These are phyloP conservation scores for Calameuta pallipes DNA, from an alignment of 2,888 invertebrate genomes.

Conservation along the genomic window DNA sequence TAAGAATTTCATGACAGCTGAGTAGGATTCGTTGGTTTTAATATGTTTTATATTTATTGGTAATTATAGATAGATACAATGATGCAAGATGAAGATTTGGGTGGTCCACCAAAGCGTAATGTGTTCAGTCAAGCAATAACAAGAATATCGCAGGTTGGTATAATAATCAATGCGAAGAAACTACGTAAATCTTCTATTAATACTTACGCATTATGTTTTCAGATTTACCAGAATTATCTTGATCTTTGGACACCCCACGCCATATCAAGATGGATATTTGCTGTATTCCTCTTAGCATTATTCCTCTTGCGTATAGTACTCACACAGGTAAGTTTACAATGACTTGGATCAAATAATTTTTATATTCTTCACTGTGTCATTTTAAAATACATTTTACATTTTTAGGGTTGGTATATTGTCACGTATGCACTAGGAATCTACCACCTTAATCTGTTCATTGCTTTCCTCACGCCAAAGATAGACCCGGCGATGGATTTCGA, in stretches of 20 bases:
- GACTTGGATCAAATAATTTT: not conserved
- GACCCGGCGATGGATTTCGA: slow-evolving; percentile 97
- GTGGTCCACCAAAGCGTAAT: slow-evolving; percentile 72
- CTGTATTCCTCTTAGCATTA: slow-evolving; percentile 75
- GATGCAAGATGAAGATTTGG: slow-evolving; percentile 80
- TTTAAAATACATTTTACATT: slow-evolving; percentile 19
- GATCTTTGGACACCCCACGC: slow-evolving; percentile 89
- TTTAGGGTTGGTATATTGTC: slow-evolving; percentile 99
- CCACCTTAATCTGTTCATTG: slow-evolving; percentile 98
- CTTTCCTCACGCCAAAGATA: slow-evolving; percentile 99
- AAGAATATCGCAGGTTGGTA: slow-evolving; percentile 73
- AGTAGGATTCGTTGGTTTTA: not conserved
- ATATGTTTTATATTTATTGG: not conserved
- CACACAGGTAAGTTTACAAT: slow-evolving; percentile 75
- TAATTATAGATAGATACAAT: slow-evolving; percentile 59
- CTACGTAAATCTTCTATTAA: slow-evolving; percentile 13
- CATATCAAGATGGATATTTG: slow-evolving; percentile 83
- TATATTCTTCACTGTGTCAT: not conserved
- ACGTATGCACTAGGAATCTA: slow-evolving; percentile 99
- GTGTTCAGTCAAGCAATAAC: slow-evolving; percentile 76
- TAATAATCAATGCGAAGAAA: slow-evolving; percentile 14
- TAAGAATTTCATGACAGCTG: not conserved
- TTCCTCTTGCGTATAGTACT: slow-evolving; percentile 86
- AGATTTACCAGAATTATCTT: slow-evolving; percentile 86
- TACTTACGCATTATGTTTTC: slow-evolving; percentile 24